Conservation (phyloP, 2,888 invertebrate genomes). For the Helleia helle region DNA sequence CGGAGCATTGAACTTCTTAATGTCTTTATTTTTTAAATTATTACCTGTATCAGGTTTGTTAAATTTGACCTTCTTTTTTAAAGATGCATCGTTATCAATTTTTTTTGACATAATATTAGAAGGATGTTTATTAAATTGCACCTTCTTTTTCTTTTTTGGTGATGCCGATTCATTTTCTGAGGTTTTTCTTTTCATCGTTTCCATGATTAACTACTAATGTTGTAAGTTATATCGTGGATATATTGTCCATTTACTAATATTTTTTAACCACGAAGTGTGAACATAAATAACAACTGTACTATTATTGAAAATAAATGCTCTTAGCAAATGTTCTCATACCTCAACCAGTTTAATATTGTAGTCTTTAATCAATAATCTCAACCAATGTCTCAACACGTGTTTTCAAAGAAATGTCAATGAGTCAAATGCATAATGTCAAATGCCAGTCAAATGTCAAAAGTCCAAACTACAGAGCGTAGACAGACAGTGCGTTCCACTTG, state of each 20-base stretch:
- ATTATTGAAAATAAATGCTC: too few species aligned
- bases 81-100: background rate
- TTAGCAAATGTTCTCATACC: too few species aligned
- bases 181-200: background rate
- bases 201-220: background rate
- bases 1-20: constrained; percentile 19
- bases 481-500: too few species aligned
- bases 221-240: constrained; percentile 17
- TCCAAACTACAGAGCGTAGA: too few species aligned
- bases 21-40: constrained; percentile 12
- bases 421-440: too few species aligned
- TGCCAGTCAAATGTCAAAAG: too few species aligned
- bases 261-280: too few species aligned
- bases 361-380: too few species aligned
- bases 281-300: too few species aligned
- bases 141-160: constrained; percentile 9
- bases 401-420: too few species aligned
- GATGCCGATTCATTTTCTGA: background rate
- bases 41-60: constrained; percentile 1
- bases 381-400: too few species aligned
- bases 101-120: background rate
- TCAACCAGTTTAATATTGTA: too few species aligned
- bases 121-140: constrained; percentile 1
- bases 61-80: background rate
- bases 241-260: background rate